Evolutionary conservation across 2,888 invertebrate genomes (phyloP), one percentile per base, ranked within the genome.

Genomic region (Sisyra terminalis): DNA sequence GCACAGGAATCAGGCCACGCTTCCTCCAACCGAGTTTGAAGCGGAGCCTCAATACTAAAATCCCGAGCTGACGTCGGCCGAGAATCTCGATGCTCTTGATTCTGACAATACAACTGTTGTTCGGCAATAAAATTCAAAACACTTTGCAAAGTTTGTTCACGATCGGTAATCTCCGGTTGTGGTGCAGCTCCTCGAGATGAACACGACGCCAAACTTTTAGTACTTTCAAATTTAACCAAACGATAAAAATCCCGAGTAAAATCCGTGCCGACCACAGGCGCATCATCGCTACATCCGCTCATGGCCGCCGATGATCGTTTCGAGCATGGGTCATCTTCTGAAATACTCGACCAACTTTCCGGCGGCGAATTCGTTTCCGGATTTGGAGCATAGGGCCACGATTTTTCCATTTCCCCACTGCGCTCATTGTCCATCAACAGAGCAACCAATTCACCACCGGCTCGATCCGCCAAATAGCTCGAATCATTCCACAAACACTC

Each of bases 231-330:
- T 61, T 82, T 82, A 38, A 83, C 83, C 47, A 84, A 70, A 29
- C 81, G 73, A 57, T 84, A 84, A 59, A 83, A 84, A 60, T 84
- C 84, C 48, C 82, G 66, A 4, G 82, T 83, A 53, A 84, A 84
- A 57, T 82, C 80, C 10, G 78, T 71, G 14, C 80, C 80, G 14
- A 79, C 67, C 32, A 73, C 71, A 1, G 78, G 73, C 46, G 77
- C 68, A 53, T 78, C 76, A 53, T 78, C 78, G 57, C 69, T 70
- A 47, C 66, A 68, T 2, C 76, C 76, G 48, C 78, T 78, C 43
- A 78, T 57, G 3, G 78, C 78, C 3, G 75, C 73, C 37, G 78
- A 79, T 1, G 79, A 79, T 51, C 78, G 64, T 56, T 80, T 80
- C 46, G 80, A 80, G 43, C 72, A 73, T 43, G 65, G 66, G 50